Base-by-base conservation (phyloP, 2,113 vertebrate genomes). In the Gasterosteus aculeatus region DNA sequence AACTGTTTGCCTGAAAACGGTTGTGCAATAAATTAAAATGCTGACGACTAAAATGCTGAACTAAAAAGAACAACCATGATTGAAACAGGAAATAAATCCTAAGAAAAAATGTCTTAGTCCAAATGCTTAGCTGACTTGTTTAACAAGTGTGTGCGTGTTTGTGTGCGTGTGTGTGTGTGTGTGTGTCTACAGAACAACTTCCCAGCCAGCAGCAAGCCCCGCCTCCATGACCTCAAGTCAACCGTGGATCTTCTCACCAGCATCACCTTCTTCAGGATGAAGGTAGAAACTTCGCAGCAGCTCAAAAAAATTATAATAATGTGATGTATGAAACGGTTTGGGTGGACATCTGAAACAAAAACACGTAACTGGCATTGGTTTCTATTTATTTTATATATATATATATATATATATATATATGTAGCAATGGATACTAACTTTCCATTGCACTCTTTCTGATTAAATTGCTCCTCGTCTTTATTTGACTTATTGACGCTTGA, bases 211-310 rank as follows among this genome's bases (percentile, higher is more conserved):
- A 97, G 92, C 82, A 95, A 95, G 1, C 89, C 96, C 6, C 91
- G 97, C 3, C 93, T 99, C 76, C 91, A 94, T 60, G 98, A 99
- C 79, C 93, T 99, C 76, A 99, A 97, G 78, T 99, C 97, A 29
- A 99, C 97, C 0, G 96, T 99, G 91, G 98, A 99, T 91, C 95
- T 99, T 74, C 95, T 99, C 85, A 99, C 98, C 85, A 99, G 98
- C 94, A 99, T 99, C 91, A 96, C 96, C 3, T 99, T 99, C 94
- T 99, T 99, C 95, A 95, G 98, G 83, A 96, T 99, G 95, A 99
- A 99, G 96, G 98, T 99, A 77, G 7, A 46, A 78, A 60, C 38
- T 1, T 12, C 33, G 41, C 3, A 67, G 44, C 54, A 18, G 5
- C 33, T 33, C 4, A 33, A 1, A 1, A 33, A 33, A 33, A 33